Evolutionary conservation across 1,140 invertebrate genomes (phyloP).

Genomic region (Cyclina sinensis): DNA sequence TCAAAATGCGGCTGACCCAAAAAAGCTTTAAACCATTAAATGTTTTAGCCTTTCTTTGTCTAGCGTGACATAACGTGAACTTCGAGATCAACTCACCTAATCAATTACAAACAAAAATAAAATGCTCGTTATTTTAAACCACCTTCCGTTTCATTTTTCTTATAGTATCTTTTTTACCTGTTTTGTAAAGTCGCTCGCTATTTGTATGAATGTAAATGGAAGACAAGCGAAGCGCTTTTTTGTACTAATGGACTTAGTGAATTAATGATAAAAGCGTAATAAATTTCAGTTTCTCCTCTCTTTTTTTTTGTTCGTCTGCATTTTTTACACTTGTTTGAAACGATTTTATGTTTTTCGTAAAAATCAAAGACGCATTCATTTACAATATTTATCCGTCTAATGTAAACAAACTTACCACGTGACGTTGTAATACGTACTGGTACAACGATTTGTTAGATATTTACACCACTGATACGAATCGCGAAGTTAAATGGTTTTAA

Average conservation of each 20-base stretch:
- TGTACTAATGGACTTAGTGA: conserved; percentile 5
- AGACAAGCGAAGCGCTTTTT: neutral
- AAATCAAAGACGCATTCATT: conserved; percentile 25
- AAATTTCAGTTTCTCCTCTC: neutral
- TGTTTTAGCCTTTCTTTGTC: neutral
- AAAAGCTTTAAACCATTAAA: neutral
- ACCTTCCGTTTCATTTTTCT: neutral
- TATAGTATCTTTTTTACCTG: neutral
- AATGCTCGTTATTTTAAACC: neutral
- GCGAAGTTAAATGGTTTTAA: conserved; percentile 21
- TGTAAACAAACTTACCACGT: conserved; percentile 6
- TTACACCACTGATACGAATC: neutral
- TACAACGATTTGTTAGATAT: neutral
- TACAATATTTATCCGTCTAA: conserved; percentile 11
- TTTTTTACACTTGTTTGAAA: conserved; percentile 7
- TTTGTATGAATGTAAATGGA: neutral
- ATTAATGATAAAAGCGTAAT: neutral
- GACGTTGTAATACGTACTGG: neutral
- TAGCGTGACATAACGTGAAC: neutral
- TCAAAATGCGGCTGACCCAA: too few relatives aligned
- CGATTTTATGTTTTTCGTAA: neutral
- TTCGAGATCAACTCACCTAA: neutral
- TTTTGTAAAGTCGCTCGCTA: neutral
- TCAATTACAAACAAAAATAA: conserved; percentile 18
- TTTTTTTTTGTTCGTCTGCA: neutral